phyloP scores from a whole-genome alignment of 2,797 vertebrate species.

The Falco columbarius region DNA sequence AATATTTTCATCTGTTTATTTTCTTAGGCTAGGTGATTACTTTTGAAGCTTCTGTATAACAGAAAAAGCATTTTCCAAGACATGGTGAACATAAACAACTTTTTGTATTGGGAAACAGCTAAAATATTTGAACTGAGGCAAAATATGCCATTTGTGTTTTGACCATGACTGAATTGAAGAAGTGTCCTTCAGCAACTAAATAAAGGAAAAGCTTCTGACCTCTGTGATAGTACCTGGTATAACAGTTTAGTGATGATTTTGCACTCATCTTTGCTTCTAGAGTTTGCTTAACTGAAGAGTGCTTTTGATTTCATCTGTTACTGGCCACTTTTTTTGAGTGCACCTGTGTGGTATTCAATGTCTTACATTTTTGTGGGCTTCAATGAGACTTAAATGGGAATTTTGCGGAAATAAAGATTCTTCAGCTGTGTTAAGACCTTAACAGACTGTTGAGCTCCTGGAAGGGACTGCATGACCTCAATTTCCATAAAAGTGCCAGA shows the following conservation, averaged over 20 bases:
- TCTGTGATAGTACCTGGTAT: neutral
- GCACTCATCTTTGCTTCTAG: neutral
- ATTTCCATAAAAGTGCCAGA: neutral
- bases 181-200: neutral
- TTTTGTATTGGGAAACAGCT: neutral
- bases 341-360: neutral
- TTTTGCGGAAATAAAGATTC: neutral
- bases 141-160: neutral
- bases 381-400: neutral
- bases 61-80: neutral
- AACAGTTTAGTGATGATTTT: neutral
- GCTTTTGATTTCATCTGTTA: neutral
- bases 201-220: neutral
- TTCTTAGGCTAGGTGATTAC: neutral
- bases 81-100: neutral
- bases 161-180: neutral
- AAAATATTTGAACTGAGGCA: neutral
- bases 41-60: neutral
- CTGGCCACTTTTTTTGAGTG: neutral
- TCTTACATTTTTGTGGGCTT: neutral
- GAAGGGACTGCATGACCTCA: neutral
- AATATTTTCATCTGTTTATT: neutral
- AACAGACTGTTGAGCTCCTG: neutral
- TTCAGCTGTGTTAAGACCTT: neutral
- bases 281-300: neutral